Evolutionary conservation across 2,888 invertebrate species (phyloP).

Genomic region (Agrochola macilenta): DNA sequence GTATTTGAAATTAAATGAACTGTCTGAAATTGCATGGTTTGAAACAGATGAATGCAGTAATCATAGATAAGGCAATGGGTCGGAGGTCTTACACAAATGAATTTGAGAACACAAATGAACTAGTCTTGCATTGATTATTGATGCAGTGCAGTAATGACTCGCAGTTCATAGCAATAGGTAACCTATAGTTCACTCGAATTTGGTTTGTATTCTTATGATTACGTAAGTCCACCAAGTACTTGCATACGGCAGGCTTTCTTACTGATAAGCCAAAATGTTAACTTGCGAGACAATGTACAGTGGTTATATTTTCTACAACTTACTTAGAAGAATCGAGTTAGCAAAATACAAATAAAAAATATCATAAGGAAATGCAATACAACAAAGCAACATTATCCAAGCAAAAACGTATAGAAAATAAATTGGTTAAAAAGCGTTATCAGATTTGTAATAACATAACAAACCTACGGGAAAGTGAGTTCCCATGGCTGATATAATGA

Average conservation of each 20-base stretch:
- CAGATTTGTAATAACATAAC: slow-evolving; percentile 58
- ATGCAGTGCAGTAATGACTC: not conserved
- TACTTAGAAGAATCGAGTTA: not conserved
- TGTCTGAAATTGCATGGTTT: slow-evolving; percentile 39
- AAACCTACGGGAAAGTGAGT: slow-evolving; percentile 61
- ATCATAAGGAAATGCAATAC: slow-evolving; percentile 4
- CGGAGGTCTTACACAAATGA: slow-evolving; percentile 33
- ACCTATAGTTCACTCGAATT: not conserved
- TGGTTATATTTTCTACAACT: not conserved
- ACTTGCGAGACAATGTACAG: not conserved
- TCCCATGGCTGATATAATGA: slow-evolving; percentile 63
- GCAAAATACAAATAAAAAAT: not conserved
- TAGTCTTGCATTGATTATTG: not conserved
- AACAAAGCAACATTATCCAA: slow-evolving; percentile 11
- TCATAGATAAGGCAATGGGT: slow-evolving; percentile 30
- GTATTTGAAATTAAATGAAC: slow-evolving; percentile 43
- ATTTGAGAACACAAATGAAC: too few species aligned
- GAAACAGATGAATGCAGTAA: slow-evolving; percentile 45
- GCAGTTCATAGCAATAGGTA: not conserved
- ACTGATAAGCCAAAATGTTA: not conserved
- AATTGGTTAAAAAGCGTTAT: slow-evolving; percentile 51
- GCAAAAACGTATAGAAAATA: slow-evolving; percentile 42
- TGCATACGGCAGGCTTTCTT: not conserved
- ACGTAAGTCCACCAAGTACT: not conserved
- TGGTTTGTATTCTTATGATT: not conserved